phyloP scores from a whole-genome alignment of 1,140 invertebrate genomes.

The Trypoxylus dichotomus region DNA sequence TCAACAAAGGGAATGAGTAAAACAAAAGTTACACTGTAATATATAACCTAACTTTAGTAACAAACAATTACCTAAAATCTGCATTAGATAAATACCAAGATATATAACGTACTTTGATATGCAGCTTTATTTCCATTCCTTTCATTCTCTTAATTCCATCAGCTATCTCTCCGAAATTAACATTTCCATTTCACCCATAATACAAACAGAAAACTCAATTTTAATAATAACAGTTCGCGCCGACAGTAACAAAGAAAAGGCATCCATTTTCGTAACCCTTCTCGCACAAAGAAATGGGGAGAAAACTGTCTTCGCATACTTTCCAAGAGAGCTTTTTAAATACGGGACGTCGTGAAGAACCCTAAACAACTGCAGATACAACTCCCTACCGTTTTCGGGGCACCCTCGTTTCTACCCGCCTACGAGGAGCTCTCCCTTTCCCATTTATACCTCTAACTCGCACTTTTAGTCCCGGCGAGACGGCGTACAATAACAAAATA shows the following conservation, averaged over 20 bases:
- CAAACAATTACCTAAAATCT: too few species aligned
- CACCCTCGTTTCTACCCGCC: background rate
- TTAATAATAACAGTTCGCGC: background rate
- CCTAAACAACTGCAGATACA: background rate
- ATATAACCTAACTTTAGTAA: too few species aligned
- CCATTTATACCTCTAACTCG: background rate
- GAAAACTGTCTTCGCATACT: background rate
- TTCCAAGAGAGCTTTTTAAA: conserved; percentile 2
- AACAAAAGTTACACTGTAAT: too few species aligned
- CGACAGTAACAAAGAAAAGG: background rate
- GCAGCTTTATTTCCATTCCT: background rate
- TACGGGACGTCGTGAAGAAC: background rate
- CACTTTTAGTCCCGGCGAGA: background rate
- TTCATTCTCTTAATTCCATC: background rate
- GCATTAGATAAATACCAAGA: too few species aligned
- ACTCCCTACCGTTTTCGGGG: background rate
- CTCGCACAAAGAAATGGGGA: background rate
- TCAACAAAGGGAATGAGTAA: too few species aligned
- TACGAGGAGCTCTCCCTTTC: background rate
- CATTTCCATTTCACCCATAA: background rate
- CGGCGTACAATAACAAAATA: background rate
- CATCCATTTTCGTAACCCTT: conserved; percentile 6
- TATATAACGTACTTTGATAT: background rate
- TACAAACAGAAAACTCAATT: background rate
- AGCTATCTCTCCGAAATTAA: background rate